Evolutionary conservation across 2,888 invertebrate genomes (phyloP).

Genomic region (Tetheella fluctuosa): DNA sequence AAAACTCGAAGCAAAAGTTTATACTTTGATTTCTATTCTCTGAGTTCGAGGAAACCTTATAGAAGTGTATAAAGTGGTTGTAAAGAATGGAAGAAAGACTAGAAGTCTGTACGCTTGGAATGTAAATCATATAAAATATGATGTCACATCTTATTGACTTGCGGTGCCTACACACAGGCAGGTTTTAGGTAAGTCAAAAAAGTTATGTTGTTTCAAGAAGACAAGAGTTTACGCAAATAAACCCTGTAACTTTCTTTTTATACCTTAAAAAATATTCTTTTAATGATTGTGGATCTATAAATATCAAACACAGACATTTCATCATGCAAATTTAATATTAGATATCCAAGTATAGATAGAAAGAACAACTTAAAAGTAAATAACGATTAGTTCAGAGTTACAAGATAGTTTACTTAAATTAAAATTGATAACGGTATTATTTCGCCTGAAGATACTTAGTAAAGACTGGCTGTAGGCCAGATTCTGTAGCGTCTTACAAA

Average conservation of each 20-base stretch:
- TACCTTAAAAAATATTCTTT: too few relatives aligned
- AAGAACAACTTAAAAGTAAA: not conserved
- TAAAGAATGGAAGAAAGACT: not conserved
- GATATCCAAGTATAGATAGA: not conserved
- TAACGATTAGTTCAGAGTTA: not conserved
- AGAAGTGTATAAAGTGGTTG: not conserved
- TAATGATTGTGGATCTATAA: too few relatives aligned
- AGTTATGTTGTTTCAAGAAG: too few relatives aligned
- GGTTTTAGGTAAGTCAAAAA: not conserved
- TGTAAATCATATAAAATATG: not conserved
- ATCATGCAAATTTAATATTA: too few relatives aligned
- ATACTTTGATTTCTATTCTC: constrained; percentile 6
- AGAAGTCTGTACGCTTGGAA: not conserved
- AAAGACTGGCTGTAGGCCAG: constrained; percentile 40
- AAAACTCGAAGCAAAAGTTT: not conserved
- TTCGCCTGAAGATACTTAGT: constrained; percentile 22
- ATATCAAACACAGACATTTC: too few relatives aligned
- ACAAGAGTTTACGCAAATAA: too few relatives aligned
- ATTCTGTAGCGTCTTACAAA: constrained; percentile 18
- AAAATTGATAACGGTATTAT: constrained; percentile 31
- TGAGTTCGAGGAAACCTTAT: not conserved
- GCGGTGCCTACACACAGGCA: not conserved
- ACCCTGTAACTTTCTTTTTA: too few relatives aligned
- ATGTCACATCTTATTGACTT: not conserved
- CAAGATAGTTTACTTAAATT: constrained; percentile 32